Evolutionary conservation across 2,888 invertebrate genomes (phyloP), one percentile per base, ranked within the genome.

Genomic region (Colostygia pectinataria): DNA sequence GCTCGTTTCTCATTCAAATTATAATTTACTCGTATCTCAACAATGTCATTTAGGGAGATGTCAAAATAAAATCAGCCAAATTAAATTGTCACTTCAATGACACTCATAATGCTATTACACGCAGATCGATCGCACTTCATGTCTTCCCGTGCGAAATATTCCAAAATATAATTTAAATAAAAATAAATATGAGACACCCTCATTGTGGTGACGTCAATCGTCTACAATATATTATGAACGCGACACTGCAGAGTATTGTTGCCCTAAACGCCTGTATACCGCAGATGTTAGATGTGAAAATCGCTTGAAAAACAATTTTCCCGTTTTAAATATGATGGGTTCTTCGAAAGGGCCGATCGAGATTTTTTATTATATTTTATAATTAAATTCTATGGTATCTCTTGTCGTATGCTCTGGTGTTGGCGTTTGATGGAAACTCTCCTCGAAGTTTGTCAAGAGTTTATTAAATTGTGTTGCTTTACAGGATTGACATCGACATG

Each of bases 341-440:
- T 39, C 74, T 76, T 68, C 69, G 74, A 76, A 81, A 83, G 85
- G 87, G 88, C 81, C 84, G 83, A 66, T 78, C 76, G 77, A 77
- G 79, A 71, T 80, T 84, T 74, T 84, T 84, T 88, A 87, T 86
- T 85, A 88, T 88, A 84, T 87, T 87, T 61, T 86, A 86, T 88
- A 90, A 90, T 90, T 90, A 89, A 90, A 88, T 87, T 84, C 76
- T 80, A 85, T 87, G 88, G 85, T 88, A 89, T 83, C 82, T 82
- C 78, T 80, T 80, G 79, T 74, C 74, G 74, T 72, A 70, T 77
- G 80, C 80, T 84, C 83, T 87, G 85, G 76, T 80, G 83, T 82
- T 89, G 88, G 86, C 87, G 83, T 79, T 79, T 76, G 82, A 74
- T 68, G 75, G 80, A 80, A 65, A 79, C 74, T 81, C 72, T 74